Evolutionary conservation across 1,140 invertebrate species (phyloP), one percentile per base, ranked within the genome.

Genomic region (Doryteuthis pealeii): DNA sequence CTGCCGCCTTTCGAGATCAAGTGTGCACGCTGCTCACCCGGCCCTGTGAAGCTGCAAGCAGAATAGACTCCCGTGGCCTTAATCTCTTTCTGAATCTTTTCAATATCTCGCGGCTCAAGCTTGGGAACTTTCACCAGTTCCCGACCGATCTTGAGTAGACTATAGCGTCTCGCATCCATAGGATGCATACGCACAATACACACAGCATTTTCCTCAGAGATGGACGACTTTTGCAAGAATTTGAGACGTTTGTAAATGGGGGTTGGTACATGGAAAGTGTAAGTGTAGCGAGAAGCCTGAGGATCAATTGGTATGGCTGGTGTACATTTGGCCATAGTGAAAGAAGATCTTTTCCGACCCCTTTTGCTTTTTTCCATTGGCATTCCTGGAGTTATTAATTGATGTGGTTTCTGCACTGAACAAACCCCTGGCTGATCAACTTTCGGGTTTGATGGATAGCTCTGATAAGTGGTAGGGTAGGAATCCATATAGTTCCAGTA

Each of bases 91-190:
- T 67, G 45, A 31, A 70, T 62, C 32, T 75, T 77, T 10, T 76
- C 66, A 15, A 85, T 58, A 31, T 83, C 76, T 26, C 65, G 30
- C 4, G 70, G 65, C 28, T 80, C 76, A 15, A 85, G 58, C 26
- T 81, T 80, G 15, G 71, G 69, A 14, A 82, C 35, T 72, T 80
- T 80, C 0, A 86, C 83, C n/a, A 84, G 72, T 70, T 84, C 84
- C 26, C 81, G 77, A 35, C 84, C 84, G 73, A 86, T 86, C 76
- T 86, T 86, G 31, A 86, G 62, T 73, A 86, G 73, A 74, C 84
- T 86, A 77, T 86, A 86, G 54, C 79, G 79, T 45, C 84, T 77
- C 6, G 84, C 84, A 81, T 86, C 84, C 79, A 78, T 86, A 31
- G 84, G 84, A 74, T 86, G 84, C 83, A 86, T 84, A 32, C 81